A percentile compares a stretch with the other conserved stretches of the same genome.
Conservation (phyloP, 2,113 vertebrate genomes). For the Strix uralensis region DNA sequence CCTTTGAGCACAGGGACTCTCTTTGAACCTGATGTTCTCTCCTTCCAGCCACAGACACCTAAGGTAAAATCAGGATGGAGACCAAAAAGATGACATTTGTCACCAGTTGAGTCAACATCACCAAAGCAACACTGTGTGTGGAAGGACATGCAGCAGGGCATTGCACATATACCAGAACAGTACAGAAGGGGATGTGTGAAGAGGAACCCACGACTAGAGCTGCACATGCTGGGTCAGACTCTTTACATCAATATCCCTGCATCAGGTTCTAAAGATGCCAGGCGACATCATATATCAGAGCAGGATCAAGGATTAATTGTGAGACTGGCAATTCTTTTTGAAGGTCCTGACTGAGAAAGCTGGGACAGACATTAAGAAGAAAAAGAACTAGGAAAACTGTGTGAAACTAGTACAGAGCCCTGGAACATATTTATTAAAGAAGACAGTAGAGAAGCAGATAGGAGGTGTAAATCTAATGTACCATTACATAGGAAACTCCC, state of each 20-base stretch:
- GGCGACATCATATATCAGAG: accelerated
- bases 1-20: neutral
- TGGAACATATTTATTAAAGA: neutral
- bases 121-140: neutral
- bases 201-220: neutral
- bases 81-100: neutral
- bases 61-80: neutral
- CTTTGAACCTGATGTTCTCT: neutral
- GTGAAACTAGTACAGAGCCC: neutral
- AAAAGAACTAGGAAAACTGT: neutral
- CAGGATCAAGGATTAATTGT: neutral
- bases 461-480: neutral
- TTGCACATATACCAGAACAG: neutral
- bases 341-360: neutral
- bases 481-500: neutral
- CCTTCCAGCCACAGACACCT: neutral
- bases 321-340: neutral
- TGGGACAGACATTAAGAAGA: neutral
- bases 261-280: neutral
- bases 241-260: neutral
- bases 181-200: neutral
- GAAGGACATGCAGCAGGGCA: neutral
- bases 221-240: neutral
- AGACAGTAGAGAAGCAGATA: neutral
- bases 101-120: neutral